Conservation (phyloP, 2,113 vertebrate species). For the Gymnogyps californianus region DNA sequence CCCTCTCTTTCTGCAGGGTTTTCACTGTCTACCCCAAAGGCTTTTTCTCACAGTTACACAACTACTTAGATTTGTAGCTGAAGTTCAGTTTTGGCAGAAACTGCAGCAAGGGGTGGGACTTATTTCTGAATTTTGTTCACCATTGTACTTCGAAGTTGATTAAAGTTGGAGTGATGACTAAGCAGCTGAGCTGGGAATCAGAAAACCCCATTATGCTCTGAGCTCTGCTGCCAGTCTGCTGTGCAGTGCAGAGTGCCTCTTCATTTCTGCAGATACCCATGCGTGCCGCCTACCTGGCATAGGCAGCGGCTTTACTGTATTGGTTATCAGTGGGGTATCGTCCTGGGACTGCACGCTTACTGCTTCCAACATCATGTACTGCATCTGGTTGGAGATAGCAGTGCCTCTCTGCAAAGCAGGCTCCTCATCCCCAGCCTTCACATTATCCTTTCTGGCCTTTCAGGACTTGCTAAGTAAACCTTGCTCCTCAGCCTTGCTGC, state of each 20-base stretch:
- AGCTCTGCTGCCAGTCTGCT: neutral
- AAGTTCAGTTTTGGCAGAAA: neutral
- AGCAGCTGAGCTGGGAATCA: neutral
- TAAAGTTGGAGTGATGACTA: neutral
- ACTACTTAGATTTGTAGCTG: neutral
- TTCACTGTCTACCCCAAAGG: neutral
- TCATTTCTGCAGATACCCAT: neutral
- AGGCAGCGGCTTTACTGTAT: fast-evolving
- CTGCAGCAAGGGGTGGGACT: neutral
- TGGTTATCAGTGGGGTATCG: neutral
- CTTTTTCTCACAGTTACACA: neutral
- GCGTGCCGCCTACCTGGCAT: fast-evolving
- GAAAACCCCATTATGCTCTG: neutral
- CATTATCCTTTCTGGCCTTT: neutral
- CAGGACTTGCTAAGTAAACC: neutral
- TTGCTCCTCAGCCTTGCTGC: neutral
- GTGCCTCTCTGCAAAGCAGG: neutral
- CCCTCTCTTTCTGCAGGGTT: neutral
- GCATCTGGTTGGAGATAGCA: neutral
- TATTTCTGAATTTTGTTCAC: neutral
- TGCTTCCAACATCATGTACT: fast-evolving
- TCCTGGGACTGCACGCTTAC: neutral
- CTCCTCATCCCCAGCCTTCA: neutral
- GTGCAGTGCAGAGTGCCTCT: neutral
- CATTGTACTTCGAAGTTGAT: neutral